Base-by-base conservation (phyloP, 2,888 invertebrate genomes). In the Drosophila fungiperda region DNA sequence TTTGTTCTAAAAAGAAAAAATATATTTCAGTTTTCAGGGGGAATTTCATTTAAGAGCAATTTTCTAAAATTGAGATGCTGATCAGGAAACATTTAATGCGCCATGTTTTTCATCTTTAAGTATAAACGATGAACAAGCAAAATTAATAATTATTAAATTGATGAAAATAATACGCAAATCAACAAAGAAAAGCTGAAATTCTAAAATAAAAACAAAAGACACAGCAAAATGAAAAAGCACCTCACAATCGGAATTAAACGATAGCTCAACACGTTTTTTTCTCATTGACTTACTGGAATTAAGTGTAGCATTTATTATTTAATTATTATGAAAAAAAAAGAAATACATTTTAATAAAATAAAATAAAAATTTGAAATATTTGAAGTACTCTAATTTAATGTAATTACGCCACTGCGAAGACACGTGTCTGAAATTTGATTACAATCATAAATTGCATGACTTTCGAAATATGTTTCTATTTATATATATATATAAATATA, bases 341-440 rank as follows among this genome's bases (percentile, higher is more conserved):
- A 26, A 29, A 29, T 6, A 29, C 6, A 29, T 29, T 20, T 11
- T 15, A 48, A 36, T 36, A 48, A 29, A 29, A 29, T 29, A 29
- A 29, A 29, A 5, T 26, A 35, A 0, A 17, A 23, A 17, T 36
- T 3, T 38, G 3, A 26, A 26, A 11, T 54, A 11, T 5, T 36
- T 54, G 0, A 26, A 26, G 9, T 17, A 29, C 23, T 36, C 9
- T 9, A 36, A 26, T 15, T n/a, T 15, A 32, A 6, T 57, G 15
- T 32, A 29, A 40, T 20, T 40, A 4, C 9, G 20, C 4, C 32
- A 32, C 20, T 8, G n/a, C 12, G 32, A n/a, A 23, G 42, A 12
- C 45, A 59, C 59, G 59, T 33, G 58, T 48, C 35, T 12, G 33
- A 17, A 32, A 48, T 23, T 36, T 20, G 49, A 59, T 12, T 9